These are phyloP conservation scores for Drosophila fungiperda DNA, from an alignment of 2,888 invertebrate species.

Conservation along the genomic window DNA sequence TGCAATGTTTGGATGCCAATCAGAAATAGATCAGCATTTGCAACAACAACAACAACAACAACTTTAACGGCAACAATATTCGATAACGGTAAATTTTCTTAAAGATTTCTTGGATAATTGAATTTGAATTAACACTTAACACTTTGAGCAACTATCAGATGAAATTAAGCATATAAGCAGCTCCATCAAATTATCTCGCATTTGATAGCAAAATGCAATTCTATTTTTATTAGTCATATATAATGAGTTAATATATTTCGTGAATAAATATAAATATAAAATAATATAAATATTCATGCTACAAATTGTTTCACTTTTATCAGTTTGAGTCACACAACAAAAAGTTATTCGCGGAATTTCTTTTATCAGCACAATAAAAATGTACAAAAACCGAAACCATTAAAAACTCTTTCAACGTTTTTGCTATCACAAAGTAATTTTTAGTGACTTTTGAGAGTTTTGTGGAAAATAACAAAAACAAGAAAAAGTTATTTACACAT, in stretches of 20 bases:
- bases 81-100: conserved; percentile 27
- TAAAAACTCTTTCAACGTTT: conserved; percentile 34
- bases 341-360: conserved; percentile 17
- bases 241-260: conserved; percentile 1
- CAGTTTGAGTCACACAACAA: neutral
- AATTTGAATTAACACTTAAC: conserved; percentile 17
- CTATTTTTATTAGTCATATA: no score
- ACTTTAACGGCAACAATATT: neutral
- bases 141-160: neutral
- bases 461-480: neutral
- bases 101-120: conserved; percentile 43
- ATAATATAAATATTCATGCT: neutral
- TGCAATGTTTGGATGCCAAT: conserved; percentile 55
- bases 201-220: no score
- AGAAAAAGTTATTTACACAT: neutral
- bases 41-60: conserved; percentile 1
- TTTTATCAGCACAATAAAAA: conserved; percentile 40
- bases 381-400: conserved; percentile 7
- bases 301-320: neutral
- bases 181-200: neutral
- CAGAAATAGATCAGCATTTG: conserved; percentile 35
- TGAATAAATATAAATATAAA: no score
- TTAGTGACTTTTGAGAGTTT: neutral
- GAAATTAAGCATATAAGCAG: conserved; percentile 5
- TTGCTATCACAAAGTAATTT: conserved; percentile 24